Evolutionary conservation across 2,797 vertebrate species (phyloP).

Genomic region (Enteromius anoplus): DNA sequence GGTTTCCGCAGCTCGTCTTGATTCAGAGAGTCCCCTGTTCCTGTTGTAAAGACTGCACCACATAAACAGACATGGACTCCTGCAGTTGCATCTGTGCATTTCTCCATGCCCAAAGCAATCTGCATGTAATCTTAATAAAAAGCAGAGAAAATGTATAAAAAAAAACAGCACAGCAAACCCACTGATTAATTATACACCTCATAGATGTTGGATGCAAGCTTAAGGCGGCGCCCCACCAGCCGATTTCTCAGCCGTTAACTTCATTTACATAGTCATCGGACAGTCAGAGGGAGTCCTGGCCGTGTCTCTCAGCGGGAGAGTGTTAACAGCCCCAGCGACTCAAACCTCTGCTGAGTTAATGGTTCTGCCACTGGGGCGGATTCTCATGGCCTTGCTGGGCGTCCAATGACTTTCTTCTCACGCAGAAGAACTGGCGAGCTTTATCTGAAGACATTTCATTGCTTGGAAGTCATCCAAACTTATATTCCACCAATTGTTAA

Average conservation of each 20-base stretch:
- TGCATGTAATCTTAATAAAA: conserved; percentile 46
- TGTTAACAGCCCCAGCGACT: not conserved
- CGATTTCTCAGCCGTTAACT: conserved; percentile 10
- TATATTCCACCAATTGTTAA: conserved; percentile 1
- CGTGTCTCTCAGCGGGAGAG: not conserved
- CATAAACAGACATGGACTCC: conserved; percentile 14
- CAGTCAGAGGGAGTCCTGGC: not conserved
- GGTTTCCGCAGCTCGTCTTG: not conserved
- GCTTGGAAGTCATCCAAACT: conserved; percentile 15
- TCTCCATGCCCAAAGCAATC: conserved; percentile 32
- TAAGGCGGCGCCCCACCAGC: not conserved
- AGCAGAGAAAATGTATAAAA: conserved; percentile 21
- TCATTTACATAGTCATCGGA: conserved; percentile 24
- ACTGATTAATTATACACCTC: conserved; percentile 47
- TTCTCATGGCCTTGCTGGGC: conserved; percentile 1
- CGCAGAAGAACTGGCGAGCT: not conserved
- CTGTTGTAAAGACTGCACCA: conserved; percentile 19
- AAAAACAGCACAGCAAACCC: conserved; percentile 42
- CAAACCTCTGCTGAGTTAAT: conserved; percentile 32
- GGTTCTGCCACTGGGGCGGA: not conserved
- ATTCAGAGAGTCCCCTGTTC: not conserved
- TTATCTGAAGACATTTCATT: not conserved
- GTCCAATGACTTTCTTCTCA: not conserved
- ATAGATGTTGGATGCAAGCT: not conserved
- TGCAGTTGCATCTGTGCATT: conserved; percentile 5